Base-by-base conservation (phyloP, 2,113 vertebrate genomes). In the Cyprinodon brontotheroides region DNA sequence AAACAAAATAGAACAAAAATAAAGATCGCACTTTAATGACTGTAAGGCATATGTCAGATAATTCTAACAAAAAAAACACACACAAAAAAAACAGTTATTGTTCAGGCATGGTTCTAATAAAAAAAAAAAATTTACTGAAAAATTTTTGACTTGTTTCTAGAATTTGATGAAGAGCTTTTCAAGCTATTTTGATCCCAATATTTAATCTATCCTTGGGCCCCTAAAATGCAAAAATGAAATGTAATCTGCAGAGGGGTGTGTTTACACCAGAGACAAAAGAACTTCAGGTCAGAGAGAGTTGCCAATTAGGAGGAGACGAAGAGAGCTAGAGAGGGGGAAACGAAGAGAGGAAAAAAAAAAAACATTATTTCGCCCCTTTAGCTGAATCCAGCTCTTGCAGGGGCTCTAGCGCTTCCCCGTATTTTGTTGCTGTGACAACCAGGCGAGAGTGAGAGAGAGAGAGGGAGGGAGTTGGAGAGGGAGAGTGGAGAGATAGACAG, bases 381-480 rank as follows among this genome's bases (percentile, higher is more conserved):
- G 96, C 95, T 91, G 95, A 97, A 97, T 97, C 95, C 96, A 93
- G 86, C 45, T 60, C 74, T 90, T 74, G 85, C 71, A 22, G 83
- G 68, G 89, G 88, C 87, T 95, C 94, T 97, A 92, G 93, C 93
- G 92, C 94, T 96, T 95, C 95, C 86, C 96, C 93, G 95, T 95
- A 96, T 97, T 97, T 95, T 93, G 97, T 98, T 98, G 96, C 97
- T 95, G 95, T 96, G 96, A 98, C 95, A 98, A 99, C 97, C 94
- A 65, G 77, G 74, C 86, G 77, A 80, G 87, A 86, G 82, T 79
- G 79, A 81, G 78, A 81, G 73, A 79, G 85, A 80, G 79, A 80
- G 75, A 81, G 74, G 78, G 71, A 82, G 61, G 83, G 76, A 84
- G 29, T 29, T 29, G 29, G 29, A 29, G 29, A 29, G 29, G 29